A percentile compares a stretch with the other conserved stretches of the same genome.
Conservation (phyloP, 2,113 vertebrate species). For the Prinia subflava region DNA sequence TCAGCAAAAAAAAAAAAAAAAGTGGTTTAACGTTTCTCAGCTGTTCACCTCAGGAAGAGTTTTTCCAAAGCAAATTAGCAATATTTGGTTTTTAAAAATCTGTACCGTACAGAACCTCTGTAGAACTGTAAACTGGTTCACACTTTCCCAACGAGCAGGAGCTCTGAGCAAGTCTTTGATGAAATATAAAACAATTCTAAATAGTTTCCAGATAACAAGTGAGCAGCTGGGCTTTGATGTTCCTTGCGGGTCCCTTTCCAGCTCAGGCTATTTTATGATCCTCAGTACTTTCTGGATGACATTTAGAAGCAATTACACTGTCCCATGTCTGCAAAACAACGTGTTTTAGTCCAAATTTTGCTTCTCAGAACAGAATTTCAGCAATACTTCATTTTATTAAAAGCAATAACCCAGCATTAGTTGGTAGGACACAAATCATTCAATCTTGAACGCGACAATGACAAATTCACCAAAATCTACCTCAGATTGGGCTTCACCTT, state of each 20-base stretch:
- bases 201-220: background rate
- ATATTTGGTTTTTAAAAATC: background rate
- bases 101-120: background rate
- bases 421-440: background rate
- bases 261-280: background rate
- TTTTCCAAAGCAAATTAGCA: background rate
- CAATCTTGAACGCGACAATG: background rate
- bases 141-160: background rate
- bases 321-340: slow-evolving; percentile 9
- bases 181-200: background rate
- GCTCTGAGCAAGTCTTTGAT: background rate
- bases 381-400: background rate
- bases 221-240: background rate
- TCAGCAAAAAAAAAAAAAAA: background rate
- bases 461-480: slow-evolving; percentile 42
- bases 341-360: background rate
- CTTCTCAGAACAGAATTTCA: background rate
- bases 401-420: background rate
- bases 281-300: background rate
- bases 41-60: background rate
- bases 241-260: background rate
- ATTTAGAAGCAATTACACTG: background rate
- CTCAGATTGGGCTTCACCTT: slow-evolving; percentile 74
- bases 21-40: background rate
- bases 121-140: background rate